Evolutionary conservation across 2,888 invertebrate genomes (phyloP), one percentile per base, ranked within the genome.

Genomic region (Baronia brevicornis): DNA sequence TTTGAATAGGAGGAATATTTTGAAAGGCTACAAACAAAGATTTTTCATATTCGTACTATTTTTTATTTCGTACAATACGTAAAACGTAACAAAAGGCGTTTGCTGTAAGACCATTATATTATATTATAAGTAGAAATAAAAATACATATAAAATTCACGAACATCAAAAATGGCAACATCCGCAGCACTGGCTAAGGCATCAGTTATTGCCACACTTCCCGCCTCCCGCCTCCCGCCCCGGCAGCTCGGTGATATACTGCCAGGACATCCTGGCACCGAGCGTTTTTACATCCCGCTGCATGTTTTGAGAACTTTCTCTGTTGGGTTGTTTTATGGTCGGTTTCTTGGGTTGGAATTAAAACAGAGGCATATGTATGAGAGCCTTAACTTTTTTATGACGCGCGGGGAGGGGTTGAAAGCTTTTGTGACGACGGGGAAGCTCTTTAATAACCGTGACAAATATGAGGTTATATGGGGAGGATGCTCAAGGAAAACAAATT

Each of bases 241-340:
- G 48, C 33, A 34, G 36, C 28, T 35, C 38, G 36, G 39, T 54
- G 57, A 61, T 57, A 50, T 63, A 60, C 48, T 54, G 45, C 48
- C 40, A 50, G 60, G 67, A 67, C 51, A 54, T 60, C 51, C 65
- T 59, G 67, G 54, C 44, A 51, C 49, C 52, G 44, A 44, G 45
- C 51, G 56, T 63, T 68, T 70, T 64, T 59, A 60, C 64, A 59
- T 58, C 50, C 52, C 57, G 53, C 41, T 54, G 53, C 41, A 38
- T 39, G 13, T 17, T 22, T 22, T 26, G 29, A 29, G 29, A 28
- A 13, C 20, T 20, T 11, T 34, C 38, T 27, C 8, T 11, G 19
- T 9, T 35, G 6, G 22, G 31, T 11, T 13, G 15, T 13, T 34
- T 28, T 24, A 13, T 6, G 4, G 6, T 5, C 25, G 3, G 13